phyloP scores from a whole-genome alignment of 2,113 vertebrate genomes.

The Amblyopsis rosae region DNA sequence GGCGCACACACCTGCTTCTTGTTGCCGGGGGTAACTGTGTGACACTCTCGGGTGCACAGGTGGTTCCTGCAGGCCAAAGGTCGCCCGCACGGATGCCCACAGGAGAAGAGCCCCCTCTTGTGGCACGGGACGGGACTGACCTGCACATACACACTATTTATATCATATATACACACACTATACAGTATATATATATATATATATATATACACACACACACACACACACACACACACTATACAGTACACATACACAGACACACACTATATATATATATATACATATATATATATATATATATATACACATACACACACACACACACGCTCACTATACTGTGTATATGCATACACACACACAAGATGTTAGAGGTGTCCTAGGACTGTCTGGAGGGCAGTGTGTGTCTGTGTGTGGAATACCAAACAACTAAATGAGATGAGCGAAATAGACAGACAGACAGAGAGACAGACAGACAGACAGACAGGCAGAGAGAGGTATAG shows the following conservation, averaged over 20 bases:
- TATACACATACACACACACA: not conserved
- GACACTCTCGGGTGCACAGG: constrained; percentile 58
- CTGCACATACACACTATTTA: constrained; percentile 27
- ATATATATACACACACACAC: not conserved
- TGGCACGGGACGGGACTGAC: constrained; percentile 65
- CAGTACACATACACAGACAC: not conserved
- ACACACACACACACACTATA: not conserved
- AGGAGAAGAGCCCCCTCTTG: constrained; percentile 49
- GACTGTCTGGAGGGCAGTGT: constrained; percentile 24
- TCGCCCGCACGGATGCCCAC: constrained; percentile 38
- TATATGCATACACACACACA: not conserved
- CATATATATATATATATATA: not conserved
- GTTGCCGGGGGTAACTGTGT: constrained; percentile 45
- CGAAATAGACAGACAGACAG: not conserved
- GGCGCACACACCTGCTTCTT: constrained; percentile 23
- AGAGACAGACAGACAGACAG: not conserved
- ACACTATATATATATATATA: not conserved
- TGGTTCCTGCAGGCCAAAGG: constrained; percentile 65
- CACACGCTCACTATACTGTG: not conserved
- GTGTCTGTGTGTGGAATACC: constrained; percentile 4
- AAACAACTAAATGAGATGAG: constrained; percentile 21
- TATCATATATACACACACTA: not conserved
- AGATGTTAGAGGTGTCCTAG: not conserved
- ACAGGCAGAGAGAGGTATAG: not conserved
- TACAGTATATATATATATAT: too few species aligned